Conservation (phyloP, 2,888 invertebrate species). For the Polia nebulosa region DNA sequence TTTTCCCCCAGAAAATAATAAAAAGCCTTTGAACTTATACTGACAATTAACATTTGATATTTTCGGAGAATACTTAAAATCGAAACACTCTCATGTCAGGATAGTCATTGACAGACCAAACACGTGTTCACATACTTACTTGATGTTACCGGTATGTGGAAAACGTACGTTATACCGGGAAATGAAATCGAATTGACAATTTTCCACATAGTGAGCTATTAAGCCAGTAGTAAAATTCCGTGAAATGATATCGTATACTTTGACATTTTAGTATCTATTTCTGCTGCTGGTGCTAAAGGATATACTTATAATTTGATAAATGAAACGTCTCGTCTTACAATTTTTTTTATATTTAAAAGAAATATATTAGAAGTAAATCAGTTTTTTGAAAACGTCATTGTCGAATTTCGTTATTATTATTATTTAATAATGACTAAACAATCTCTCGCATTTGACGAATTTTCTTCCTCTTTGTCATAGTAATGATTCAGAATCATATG, state of each 20-base stretch:
- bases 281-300: not conserved
- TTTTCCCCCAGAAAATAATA: too few relatives aligned
- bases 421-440: too few relatives aligned
- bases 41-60: too few relatives aligned
- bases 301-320: not conserved
- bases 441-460: too few relatives aligned
- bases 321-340: not conserved
- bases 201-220: constrained; percentile 32
- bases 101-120: not conserved
- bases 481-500: too few relatives aligned
- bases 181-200: constrained; percentile 34
- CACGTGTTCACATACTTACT: not conserved
- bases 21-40: too few relatives aligned
- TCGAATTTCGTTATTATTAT: too few relatives aligned
- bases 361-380: too few relatives aligned
- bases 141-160: constrained; percentile 10
- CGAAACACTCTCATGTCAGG: not conserved
- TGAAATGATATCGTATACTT: constrained; percentile 23
- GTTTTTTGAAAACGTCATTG: too few relatives aligned
- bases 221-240: constrained; percentile 32
- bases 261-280: constrained; percentile 16
- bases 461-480: too few relatives aligned
- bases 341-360: too few relatives aligned
- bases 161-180: constrained; percentile 35
- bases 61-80: too few relatives aligned